A percentile compares a stretch with the other conserved stretches of the same genome.
Evolutionary conservation across 2,113 vertebrate genomes (phyloP).

Genomic region (Dromiciops gliroides): DNA sequence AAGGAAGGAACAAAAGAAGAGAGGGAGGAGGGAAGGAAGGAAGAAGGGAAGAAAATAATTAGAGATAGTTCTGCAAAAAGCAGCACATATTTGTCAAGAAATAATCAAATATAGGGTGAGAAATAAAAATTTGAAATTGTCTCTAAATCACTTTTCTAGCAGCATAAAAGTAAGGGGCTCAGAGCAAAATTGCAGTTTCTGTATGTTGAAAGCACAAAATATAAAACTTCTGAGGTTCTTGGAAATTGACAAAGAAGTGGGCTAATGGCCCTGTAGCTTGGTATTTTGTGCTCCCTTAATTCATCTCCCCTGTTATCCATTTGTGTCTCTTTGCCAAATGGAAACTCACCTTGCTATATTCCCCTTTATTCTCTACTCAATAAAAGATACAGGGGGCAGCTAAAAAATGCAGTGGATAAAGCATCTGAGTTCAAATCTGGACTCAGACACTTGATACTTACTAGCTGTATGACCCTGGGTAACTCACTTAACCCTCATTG

Average conservation of each 20-base stretch:
- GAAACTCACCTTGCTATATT: not conserved
- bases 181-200: not conserved
- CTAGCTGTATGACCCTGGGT: no score
- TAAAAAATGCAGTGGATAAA: no score
- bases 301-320: not conserved
- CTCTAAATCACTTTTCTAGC: not conserved
- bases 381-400: not conserved
- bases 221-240: not conserved
- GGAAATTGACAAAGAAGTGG: not conserved
- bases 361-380: not conserved
- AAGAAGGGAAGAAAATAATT: no score
- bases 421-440: no score
- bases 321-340: not conserved
- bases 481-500: no score
- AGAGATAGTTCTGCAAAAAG: not conserved
- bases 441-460: no score
- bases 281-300: not conserved
- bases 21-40: no score
- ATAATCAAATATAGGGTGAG: not conserved
- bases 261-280: not conserved
- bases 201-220: not conserved
- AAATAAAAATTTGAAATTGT: conserved; percentile 1
- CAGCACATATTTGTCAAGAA: not conserved
- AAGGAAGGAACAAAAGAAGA: no score
- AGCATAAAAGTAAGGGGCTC: not conserved